Evolutionary conservation across 2,888 invertebrate species (phyloP).

Genomic region (Parochlus steinenii): DNA sequence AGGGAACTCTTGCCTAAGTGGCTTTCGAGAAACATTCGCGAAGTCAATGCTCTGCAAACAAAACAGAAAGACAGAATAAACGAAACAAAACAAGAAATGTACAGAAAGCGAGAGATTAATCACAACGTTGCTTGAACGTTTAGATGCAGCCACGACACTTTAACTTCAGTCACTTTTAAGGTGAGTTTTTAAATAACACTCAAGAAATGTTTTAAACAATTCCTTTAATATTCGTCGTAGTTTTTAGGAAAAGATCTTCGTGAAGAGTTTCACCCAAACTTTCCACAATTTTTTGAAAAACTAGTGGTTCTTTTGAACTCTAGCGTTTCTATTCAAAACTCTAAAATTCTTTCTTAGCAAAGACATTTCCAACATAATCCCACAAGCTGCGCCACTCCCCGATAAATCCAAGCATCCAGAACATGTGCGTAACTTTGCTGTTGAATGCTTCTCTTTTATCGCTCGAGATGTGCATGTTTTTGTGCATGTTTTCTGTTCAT

Average conservation of each 20-base stretch:
- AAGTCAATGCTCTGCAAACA: no score
- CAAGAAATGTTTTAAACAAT: slow-evolving; percentile 9
- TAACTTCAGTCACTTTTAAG: slow-evolving; percentile 71
- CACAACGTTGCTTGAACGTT: slow-evolving; percentile 50
- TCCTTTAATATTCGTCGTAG: slow-evolving; percentile 39
- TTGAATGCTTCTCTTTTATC: slow-evolving; percentile 91
- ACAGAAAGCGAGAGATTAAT: slow-evolving; percentile 64
- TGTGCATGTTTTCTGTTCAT: slow-evolving; percentile 53
- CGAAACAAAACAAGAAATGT: no score
- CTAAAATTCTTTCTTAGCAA: slow-evolving; percentile 68
- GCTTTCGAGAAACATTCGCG: no score
- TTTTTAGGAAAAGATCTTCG: slow-evolving; percentile 76
- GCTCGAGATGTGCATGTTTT: slow-evolving; percentile 75
- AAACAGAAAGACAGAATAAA: no score
- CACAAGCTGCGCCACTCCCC: slow-evolving; percentile 55
- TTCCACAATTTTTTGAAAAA: slow-evolving; percentile 54
- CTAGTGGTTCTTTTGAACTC: slow-evolving; percentile 49
- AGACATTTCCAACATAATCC: slow-evolving; percentile 56
- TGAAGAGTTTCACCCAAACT: slow-evolving; percentile 77
- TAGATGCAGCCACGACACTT: slow-evolving; percentile 51
- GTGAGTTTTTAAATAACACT: slow-evolving; percentile 40
- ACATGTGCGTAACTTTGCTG: slow-evolving; percentile 84
- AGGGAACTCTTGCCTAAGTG: no score
- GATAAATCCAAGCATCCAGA: slow-evolving; percentile 54
- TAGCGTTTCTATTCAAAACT: slow-evolving; percentile 83